These are phyloP conservation scores for Euwallacea similis DNA, from an alignment of 1,140 invertebrate genomes.

Conservation along the genomic window DNA sequence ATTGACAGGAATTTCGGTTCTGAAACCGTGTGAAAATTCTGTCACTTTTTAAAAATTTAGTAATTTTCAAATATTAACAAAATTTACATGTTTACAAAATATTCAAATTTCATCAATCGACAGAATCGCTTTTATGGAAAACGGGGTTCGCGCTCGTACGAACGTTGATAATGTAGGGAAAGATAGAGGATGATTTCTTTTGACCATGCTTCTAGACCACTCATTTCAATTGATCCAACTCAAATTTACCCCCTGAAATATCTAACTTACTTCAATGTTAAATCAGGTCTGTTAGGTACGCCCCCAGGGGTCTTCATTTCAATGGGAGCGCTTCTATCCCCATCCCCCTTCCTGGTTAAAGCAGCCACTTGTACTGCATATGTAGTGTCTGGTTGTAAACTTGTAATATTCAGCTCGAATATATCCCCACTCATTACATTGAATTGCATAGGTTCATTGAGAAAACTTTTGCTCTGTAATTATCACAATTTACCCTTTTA, in stretches of 20 bases:
- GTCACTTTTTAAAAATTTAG: too few relatives aligned
- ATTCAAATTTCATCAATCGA: too few relatives aligned
- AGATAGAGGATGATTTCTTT: too few relatives aligned
- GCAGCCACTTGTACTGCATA: constrained; percentile 94
- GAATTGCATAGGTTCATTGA: constrained; percentile 81
- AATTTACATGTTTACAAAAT: too few relatives aligned
- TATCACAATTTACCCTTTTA: not conserved
- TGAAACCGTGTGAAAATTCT: too few relatives aligned
- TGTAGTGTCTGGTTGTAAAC: constrained; percentile 88
- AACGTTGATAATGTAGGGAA: too few relatives aligned
- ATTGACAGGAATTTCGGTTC: too few relatives aligned
- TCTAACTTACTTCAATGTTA: constrained; percentile 76
- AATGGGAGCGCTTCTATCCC: constrained; percentile 79
- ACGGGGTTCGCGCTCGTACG: too few relatives aligned
- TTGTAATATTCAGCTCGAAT: constrained; percentile 80
- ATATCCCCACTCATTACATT: constrained; percentile 79
- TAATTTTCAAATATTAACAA: too few relatives aligned
- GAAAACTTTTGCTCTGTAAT: constrained; percentile 70
- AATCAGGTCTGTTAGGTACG: constrained; percentile 83
- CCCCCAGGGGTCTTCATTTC: constrained; percentile 89
- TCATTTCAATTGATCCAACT: too few relatives aligned
- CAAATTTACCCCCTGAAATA: constrained; percentile 7
- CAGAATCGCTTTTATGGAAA: too few relatives aligned
- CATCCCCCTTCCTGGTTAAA: constrained; percentile 92
- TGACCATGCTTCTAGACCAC: too few relatives aligned